A percentile compares a stretch with the other conserved stretches of the same genome.
Conservation (phyloP, 2,888 invertebrate species). For the Teleogryllus oceanicus region DNA sequence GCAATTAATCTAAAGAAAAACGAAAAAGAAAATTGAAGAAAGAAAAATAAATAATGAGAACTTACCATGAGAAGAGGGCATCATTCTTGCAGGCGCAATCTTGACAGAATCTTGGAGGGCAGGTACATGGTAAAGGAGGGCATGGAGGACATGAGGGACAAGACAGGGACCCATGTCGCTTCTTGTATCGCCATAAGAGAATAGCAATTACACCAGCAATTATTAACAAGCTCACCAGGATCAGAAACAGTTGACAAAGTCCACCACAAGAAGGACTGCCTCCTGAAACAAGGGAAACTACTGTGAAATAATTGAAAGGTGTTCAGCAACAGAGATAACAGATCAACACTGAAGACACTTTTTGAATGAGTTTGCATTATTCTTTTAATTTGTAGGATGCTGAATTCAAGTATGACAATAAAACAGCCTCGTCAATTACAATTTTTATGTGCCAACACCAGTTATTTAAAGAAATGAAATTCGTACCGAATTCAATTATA, state of each 20-base stretch:
- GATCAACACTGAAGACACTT: too few species aligned
- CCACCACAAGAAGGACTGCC: background rate
- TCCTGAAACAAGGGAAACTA: background rate
- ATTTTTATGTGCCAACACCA: too few species aligned
- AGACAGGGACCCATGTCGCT: background rate
- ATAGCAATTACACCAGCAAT: slow-evolving; percentile 2
- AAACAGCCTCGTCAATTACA: too few species aligned
- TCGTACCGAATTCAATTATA: too few species aligned
- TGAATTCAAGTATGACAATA: too few species aligned
- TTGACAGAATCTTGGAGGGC: background rate
- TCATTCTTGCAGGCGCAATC: background rate
- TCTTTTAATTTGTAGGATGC: too few species aligned
- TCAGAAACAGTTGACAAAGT: background rate
- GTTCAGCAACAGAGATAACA: too few species aligned
- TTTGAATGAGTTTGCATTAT: too few species aligned
- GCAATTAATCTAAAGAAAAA: too few species aligned
- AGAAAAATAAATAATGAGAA: background rate
- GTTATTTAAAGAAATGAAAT: too few species aligned
- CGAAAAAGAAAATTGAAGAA: too few species aligned
- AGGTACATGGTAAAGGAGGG: background rate
- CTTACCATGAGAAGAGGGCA: background rate
- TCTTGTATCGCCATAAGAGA: background rate
- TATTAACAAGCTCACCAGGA: background rate
- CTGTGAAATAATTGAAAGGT: too few species aligned
- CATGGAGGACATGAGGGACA: background rate